Base-by-base conservation (phyloP, 2,888 invertebrate species). In the Drosophila melanocephala region DNA sequence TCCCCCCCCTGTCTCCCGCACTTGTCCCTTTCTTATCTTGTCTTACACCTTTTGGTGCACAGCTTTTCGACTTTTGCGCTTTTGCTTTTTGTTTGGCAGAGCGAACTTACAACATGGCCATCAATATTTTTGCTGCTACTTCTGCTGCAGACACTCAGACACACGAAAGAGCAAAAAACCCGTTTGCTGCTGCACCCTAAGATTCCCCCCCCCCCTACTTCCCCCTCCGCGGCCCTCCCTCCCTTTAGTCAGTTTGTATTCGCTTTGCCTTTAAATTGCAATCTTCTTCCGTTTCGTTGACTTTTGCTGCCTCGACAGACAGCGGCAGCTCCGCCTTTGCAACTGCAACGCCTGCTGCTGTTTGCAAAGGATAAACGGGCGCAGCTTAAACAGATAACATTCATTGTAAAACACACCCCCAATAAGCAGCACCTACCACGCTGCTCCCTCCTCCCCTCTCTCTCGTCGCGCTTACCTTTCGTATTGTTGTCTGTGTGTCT, bases 311-410 rank as follows among this genome's bases (percentile, higher is more conserved):
- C 85, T 83, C 75, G 70, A 62, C 81, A 77, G 71, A 67, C 81
- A 69, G 56, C 32, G 47, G 7, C 42, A 28, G 28, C 58, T 50
- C 37, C 65, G 52, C 39, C 56, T 62, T 42, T 37, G 39, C 37
- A 47, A 39, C 64, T 58, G 68, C 61, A 30, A 42, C 66, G 53
- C 42, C 51, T 55, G 52, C 65, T 44, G 37, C 67, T 64, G 70
- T 63, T 65, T 58, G 72, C 71, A 72, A 52, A 86, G 89, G 81
- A 90, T 90, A 88, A 85, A 83, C 84, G 89, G 80, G 70, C 66
- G 81, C 89, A 90, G 84, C 87, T 84, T 90, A 90, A 86, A 72
- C 89, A 89, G 86, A 86, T 86, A 86, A 90, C 86, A 86, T 89
- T 86, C 91, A 90, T 90, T 86, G 91, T 87, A 81, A 80, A 16